Conservation (phyloP, 2,888 invertebrate genomes). For the Pollenia amentaria region DNA sequence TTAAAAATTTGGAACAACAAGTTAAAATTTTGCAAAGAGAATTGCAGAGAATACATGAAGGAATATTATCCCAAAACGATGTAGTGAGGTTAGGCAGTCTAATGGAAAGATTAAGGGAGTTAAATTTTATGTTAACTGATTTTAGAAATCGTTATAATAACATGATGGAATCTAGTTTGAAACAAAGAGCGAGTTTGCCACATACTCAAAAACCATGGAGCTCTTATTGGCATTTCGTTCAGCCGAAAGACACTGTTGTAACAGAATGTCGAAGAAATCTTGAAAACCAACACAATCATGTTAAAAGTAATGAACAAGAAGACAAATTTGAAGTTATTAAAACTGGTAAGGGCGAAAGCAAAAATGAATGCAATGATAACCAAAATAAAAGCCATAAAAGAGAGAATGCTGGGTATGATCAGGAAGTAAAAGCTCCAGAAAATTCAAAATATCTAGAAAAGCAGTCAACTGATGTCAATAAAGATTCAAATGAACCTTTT, state of each 20-base stretch:
- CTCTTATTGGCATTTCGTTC: too few relatives aligned
- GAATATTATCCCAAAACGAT: constrained; percentile 67
- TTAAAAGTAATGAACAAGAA: too few relatives aligned
- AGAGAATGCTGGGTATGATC: constrained; percentile 11
- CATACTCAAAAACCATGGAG: too few relatives aligned
- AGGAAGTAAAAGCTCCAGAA: not conserved
- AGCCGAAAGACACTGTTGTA: too few relatives aligned
- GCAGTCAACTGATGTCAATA: not conserved
- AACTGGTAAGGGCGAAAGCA: not conserved
- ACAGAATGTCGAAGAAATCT: too few relatives aligned
- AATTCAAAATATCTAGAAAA: not conserved
- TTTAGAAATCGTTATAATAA: constrained; percentile 49
- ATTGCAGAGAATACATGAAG: constrained; percentile 50
- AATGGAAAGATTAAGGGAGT: constrained; percentile 56
- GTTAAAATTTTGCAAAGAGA: constrained; percentile 62
- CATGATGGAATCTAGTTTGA: not conserved
- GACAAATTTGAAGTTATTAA: too few relatives aligned
- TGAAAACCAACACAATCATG: too few relatives aligned
- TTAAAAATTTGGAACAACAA: constrained; percentile 70
- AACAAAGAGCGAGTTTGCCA: too few relatives aligned
- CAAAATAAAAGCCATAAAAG: not conserved
- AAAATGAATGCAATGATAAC: not conserved
- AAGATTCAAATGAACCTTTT: not conserved
- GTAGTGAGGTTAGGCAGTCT: constrained; percentile 53
- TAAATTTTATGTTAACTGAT: constrained; percentile 61